These are phyloP conservation scores for Panzeria rudis DNA, from an alignment of 2,888 invertebrate genomes.

Conservation along the genomic window DNA sequence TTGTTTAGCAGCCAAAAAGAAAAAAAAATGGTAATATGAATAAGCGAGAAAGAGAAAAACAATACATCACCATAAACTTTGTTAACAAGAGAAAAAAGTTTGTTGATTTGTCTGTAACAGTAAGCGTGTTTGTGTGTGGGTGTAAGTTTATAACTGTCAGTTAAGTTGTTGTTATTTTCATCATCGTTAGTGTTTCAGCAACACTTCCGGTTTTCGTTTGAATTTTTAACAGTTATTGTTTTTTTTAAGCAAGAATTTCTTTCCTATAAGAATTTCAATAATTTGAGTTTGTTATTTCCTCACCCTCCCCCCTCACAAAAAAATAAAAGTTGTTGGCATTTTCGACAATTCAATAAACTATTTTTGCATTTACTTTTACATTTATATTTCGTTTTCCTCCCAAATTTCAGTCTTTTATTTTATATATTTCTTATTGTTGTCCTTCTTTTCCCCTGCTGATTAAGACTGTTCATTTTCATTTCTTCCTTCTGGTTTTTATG, in stretches of 20 bases:
- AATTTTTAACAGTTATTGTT: constrained; percentile 67
- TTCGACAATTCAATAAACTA: constrained; percentile 63
- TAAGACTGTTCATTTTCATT: constrained; percentile 62
- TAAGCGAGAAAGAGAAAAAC: constrained; percentile 1
- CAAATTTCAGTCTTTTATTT: constrained; percentile 25
- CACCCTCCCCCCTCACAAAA: too few relatives aligned
- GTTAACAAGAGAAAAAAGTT: constrained; percentile 16
- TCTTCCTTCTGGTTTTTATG: constrained; percentile 44
- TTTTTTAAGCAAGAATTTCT: constrained; percentile 29
- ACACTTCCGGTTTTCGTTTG: constrained; percentile 77
- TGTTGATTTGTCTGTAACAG: constrained; percentile 55
- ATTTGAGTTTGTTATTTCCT: constrained; percentile 49
- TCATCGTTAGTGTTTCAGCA: constrained; percentile 75
- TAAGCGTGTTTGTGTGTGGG: not conserved
- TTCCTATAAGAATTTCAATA: constrained; percentile 39
- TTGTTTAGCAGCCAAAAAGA: constrained; percentile 35
- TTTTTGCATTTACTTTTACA: constrained; percentile 61
- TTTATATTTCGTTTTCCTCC: constrained; percentile 23
- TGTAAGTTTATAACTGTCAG: constrained; percentile 58
- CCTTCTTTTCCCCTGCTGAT: constrained; percentile 55
- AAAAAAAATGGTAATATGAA: not conserved
- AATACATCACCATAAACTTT: constrained; percentile 37
- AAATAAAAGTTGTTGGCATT: not conserved
- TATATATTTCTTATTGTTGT: not conserved
- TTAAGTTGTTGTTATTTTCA: constrained; percentile 66